phyloP scores from a whole-genome alignment of 2,113 vertebrate species.

The Nesospiza acunhae region DNA sequence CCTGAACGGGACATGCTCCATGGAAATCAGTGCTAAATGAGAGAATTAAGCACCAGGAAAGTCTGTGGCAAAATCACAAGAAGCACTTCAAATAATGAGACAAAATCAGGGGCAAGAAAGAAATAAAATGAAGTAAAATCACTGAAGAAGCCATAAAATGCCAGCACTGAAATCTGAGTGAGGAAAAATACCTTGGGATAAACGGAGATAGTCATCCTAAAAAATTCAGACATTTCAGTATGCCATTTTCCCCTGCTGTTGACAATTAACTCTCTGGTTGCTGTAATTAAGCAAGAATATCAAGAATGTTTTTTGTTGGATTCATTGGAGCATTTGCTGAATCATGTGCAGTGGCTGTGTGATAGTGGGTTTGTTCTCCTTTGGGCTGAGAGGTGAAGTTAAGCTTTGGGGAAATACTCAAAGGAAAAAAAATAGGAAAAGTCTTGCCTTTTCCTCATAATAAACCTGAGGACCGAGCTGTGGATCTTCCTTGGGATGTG shows the following conservation, averaged over 20 bases:
- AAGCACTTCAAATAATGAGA: constrained; percentile 38
- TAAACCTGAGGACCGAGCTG: background rate
- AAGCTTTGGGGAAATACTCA: background rate
- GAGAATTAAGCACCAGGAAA: constrained; percentile 39
- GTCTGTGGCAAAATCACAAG: constrained; percentile 21
- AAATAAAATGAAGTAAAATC: constrained; percentile 36
- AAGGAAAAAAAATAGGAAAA: background rate
- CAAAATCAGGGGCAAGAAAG: constrained; percentile 41
- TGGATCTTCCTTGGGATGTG: background rate
- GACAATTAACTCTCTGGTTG: background rate
- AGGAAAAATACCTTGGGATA: constrained; percentile 10
- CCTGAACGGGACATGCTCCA: background rate
- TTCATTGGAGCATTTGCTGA: background rate
- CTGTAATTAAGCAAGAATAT: background rate
- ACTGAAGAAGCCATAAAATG: constrained; percentile 34
- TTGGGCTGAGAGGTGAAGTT: background rate
- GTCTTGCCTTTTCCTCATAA: background rate
- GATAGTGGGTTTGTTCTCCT: background rate
- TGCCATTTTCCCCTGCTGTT: background rate
- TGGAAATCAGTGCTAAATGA: constrained; percentile 51
- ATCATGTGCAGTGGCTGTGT: background rate
- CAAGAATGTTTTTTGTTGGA: background rate
- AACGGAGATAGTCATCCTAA: background rate
- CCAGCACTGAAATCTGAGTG: background rate
- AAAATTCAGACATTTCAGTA: background rate